Evolutionary conservation across 1,140 invertebrate species (phyloP).

Genomic region (Eueides isabella): DNA sequence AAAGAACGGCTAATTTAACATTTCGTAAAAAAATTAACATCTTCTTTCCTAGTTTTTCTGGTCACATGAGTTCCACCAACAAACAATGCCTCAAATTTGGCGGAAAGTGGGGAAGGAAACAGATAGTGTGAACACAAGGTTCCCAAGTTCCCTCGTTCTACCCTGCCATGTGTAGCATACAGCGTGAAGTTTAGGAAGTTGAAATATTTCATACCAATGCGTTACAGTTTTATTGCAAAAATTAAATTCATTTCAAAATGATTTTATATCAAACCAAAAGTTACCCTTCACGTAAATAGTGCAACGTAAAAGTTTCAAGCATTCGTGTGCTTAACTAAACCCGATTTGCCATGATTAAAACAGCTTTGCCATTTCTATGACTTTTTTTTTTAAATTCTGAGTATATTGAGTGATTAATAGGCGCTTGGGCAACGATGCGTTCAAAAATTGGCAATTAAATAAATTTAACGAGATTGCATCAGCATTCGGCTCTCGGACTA

Average conservation of each 20-base stretch:
- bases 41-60: background rate
- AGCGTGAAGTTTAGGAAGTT: too few relatives aligned
- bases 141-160: too few relatives aligned
- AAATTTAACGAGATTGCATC: conserved; percentile 36
- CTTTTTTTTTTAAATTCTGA: background rate
- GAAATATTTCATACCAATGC: too few relatives aligned
- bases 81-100: too few relatives aligned
- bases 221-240: background rate
- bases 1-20: background rate
- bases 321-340: conserved; percentile 18
- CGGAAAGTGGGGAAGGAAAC: too few relatives aligned
- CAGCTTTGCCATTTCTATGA: background rate
- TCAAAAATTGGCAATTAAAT: conserved; percentile 39
- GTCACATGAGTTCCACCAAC: too few relatives aligned
- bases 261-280: conserved; percentile 11
- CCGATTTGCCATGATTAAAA: conserved; percentile 16
- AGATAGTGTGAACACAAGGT: too few relatives aligned
- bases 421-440: conserved; percentile 18
- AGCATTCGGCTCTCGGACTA: conserved; percentile 22
- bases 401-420: conserved; percentile 11
- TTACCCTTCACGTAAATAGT: conserved; percentile 1
- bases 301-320: conserved; percentile 21
- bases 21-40: background rate
- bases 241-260: conserved; percentile 10
- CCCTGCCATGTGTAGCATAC: too few relatives aligned